A percentile compares a stretch with the other conserved stretches of the same genome.
Evolutionary conservation across 2,797 vertebrate genomes (phyloP).

Genomic region (Todus mexicanus): DNA sequence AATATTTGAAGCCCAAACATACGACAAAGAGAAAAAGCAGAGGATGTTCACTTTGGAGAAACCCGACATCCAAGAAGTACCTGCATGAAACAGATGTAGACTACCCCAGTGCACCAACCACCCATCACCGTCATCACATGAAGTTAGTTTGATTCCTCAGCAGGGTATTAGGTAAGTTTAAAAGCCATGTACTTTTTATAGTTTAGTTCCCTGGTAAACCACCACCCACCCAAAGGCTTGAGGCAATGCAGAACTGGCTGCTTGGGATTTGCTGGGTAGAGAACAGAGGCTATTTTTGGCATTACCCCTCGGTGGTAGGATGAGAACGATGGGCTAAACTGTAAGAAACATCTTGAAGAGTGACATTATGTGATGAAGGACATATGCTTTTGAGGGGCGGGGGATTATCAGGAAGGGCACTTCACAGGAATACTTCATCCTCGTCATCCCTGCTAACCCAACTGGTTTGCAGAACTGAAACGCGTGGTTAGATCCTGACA

Average conservation of each 20-base stretch:
- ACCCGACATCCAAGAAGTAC: neutral
- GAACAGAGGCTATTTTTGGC: neutral
- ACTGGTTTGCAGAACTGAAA: neutral
- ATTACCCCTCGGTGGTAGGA: neutral
- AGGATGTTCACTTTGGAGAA: neutral
- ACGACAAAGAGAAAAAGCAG: neutral
- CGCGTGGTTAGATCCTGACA: neutral
- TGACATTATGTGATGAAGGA: neutral
- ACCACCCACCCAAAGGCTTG: conserved; percentile 33
- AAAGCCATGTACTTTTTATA: neutral
- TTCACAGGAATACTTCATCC: neutral
- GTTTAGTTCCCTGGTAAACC: neutral
- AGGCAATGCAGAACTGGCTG: neutral
- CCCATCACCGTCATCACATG: neutral
- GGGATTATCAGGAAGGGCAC: neutral
- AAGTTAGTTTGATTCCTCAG: neutral
- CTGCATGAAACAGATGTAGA: neutral
- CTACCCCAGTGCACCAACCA: neutral
- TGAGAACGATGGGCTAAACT: neutral
- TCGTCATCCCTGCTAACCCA: neutral
- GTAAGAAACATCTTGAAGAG: neutral
- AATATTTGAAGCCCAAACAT: neutral
- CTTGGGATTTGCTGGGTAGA: neutral
- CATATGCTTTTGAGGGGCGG: neutral
- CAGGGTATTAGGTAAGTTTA: neutral